These are phyloP conservation scores for Stenodera caucasica DNA, from an alignment of 2,888 invertebrate genomes.

Conservation along the genomic window DNA sequence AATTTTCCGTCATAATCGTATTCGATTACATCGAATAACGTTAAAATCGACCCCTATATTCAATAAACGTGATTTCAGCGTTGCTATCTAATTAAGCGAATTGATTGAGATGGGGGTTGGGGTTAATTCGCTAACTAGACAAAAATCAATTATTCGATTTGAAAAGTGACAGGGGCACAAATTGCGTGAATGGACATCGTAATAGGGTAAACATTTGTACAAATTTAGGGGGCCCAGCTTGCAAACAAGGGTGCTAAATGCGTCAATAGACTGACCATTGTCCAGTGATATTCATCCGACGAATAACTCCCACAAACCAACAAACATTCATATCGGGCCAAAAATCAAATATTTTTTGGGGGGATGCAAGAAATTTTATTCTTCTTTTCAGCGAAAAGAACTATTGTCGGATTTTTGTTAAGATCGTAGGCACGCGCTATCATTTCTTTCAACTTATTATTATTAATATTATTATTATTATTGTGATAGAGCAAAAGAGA, in stretches of 20 bases:
- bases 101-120: background rate
- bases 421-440: conserved; percentile 51
- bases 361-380: too few species aligned
- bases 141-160: conserved; percentile 9
- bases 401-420: conserved; percentile 49
- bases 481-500: too few species aligned
- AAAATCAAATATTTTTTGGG: too few species aligned
- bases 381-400: too few species aligned
- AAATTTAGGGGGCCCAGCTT: conserved; percentile 50
- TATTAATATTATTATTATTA: too few species aligned
- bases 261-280: conserved; percentile 53
- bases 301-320: conserved; percentile 14
- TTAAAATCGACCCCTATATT: too few species aligned
- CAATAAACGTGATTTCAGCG: too few species aligned
- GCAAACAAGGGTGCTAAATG: conserved; percentile 56
- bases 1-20: conserved; percentile 1
- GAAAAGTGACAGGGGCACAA: conserved; percentile 18
- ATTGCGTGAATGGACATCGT: conserved; percentile 15
- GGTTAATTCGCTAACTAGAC: background rate
- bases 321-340: conserved; percentile 13
- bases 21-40: too few species aligned
- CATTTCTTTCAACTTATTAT: too few species aligned
- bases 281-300: conserved; percentile 40
- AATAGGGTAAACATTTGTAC: conserved; percentile 49
- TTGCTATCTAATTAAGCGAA: too few species aligned